Conservation (phyloP, 2,113 vertebrate genomes). For the Urocynchramus pylzowi region DNA sequence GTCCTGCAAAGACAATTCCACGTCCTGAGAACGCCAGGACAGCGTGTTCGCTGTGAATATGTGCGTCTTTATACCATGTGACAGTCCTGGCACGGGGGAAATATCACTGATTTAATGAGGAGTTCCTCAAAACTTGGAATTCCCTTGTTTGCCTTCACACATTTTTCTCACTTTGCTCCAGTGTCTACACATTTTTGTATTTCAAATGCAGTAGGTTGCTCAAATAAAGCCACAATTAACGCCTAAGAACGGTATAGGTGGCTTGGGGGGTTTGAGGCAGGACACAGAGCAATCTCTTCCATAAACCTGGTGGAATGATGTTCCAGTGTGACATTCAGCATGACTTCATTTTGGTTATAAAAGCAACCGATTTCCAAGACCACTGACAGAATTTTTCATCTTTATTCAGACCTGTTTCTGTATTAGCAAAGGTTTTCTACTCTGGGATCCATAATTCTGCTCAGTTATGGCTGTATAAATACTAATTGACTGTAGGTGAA, state of each 20-base stretch:
- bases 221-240: neutral
- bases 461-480: neutral
- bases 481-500: neutral
- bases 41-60: neutral
- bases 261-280: neutral
- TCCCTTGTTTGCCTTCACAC: neutral
- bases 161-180: neutral
- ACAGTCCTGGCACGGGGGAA: neutral
- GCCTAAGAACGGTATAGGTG: rapidly evolving
- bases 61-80: neutral
- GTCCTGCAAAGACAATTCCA: neutral
- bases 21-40: neutral
- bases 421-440: neutral
- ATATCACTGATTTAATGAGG: neutral
- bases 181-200: neutral
- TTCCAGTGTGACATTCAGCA: neutral
- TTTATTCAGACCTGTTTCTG: neutral
- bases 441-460: neutral
- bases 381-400: neutral
- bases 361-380: neutral
- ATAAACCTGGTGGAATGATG: neutral
- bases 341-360: conserved; percentile 28
- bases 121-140: neutral
- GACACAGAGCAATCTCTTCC: neutral
- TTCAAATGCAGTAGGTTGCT: neutral